These are phyloP conservation scores for Drosophila kikkawai DNA, from an alignment of 1,140 invertebrate genomes.

Conservation along the genomic window DNA sequence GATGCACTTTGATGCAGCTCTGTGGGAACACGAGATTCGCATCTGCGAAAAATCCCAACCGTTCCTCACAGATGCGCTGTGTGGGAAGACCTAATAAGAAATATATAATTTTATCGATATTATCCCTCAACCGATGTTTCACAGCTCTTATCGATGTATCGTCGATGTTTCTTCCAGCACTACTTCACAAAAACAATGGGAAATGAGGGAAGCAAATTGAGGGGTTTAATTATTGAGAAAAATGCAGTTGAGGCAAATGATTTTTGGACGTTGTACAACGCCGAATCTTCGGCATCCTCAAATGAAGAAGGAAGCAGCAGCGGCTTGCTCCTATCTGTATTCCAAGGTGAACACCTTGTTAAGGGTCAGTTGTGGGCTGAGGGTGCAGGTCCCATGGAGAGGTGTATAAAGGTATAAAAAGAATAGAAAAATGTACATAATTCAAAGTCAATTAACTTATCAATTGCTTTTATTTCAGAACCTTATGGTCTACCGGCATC, in stretches of 20 bases:
- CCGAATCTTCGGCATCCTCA: slow-evolving; percentile 87
- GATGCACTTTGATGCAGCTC: too few relatives aligned
- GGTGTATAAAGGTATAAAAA: slow-evolving; percentile 89
- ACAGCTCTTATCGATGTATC: neutral
- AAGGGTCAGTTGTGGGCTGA: slow-evolving; percentile 87
- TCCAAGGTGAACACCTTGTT: slow-evolving; percentile 88
- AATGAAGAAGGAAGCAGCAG: slow-evolving; percentile 86
- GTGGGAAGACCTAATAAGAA: too few relatives aligned
- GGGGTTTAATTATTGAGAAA: slow-evolving; percentile 90
- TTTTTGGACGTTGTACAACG: slow-evolving; percentile 91
- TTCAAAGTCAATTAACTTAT: neutral
- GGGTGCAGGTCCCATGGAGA: slow-evolving; percentile 88
- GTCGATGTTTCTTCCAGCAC: slow-evolving; percentile 1
- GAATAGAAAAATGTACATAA: neutral
- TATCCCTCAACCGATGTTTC: too few relatives aligned
- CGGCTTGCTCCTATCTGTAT: slow-evolving; percentile 89
- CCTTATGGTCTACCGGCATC: slow-evolving; percentile 92
- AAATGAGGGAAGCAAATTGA: slow-evolving; percentile 90
- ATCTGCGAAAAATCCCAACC: too few relatives aligned
- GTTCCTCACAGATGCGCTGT: too few relatives aligned
- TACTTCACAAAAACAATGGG: slow-evolving; percentile 87
- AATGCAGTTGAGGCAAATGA: slow-evolving; percentile 91
- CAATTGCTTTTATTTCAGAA: slow-evolving; percentile 87
- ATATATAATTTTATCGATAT: too few relatives aligned
- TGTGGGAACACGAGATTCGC: too few relatives aligned